A percentile compares a stretch with the other conserved stretches of the same genome.
These are phyloP conservation scores for Rhinatrema bivittatum DNA, from an alignment of 2,797 vertebrate species.

Conservation along the genomic window DNA sequence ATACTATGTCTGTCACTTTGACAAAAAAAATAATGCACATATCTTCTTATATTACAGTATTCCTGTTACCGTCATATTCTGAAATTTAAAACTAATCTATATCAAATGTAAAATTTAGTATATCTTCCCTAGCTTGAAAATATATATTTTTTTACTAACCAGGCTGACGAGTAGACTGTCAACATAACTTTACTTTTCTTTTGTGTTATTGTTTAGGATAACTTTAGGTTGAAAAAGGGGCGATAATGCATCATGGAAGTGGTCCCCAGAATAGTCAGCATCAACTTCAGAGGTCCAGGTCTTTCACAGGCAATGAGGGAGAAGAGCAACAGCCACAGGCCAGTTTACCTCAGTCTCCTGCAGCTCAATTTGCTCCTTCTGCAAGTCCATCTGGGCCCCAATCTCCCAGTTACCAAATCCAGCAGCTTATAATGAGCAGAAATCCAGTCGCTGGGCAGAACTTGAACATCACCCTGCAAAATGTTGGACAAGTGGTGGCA, in stretches of 20 bases:
- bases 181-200: conserved; percentile 16
- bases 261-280: conserved; percentile 88
- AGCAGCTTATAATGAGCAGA: conserved; percentile 80
- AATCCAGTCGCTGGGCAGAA: conserved; percentile 83
- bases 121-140: too few species aligned
- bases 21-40: too few species aligned
- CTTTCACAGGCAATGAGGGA: conserved; percentile 75
- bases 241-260: conserved; percentile 96
- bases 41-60: too few species aligned
- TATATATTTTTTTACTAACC: too few species aligned
- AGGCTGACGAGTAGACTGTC: background rate
- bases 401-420: conserved; percentile 88
- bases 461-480: conserved; percentile 92
- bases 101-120: too few species aligned
- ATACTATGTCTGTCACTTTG: too few species aligned
- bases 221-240: conserved; percentile 39
- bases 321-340: conserved; percentile 73
- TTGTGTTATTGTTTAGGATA: conserved; percentile 21
- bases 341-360: conserved; percentile 80
- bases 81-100: too few species aligned
- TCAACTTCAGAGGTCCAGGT: conserved; percentile 86
- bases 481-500: conserved; percentile 77
- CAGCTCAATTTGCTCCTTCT: conserved; percentile 79
- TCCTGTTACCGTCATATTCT: too few species aligned
- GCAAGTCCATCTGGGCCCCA: conserved; percentile 91